Conservation (phyloP, 2,113 vertebrate genomes). For the Ancistrus triradiatus region DNA sequence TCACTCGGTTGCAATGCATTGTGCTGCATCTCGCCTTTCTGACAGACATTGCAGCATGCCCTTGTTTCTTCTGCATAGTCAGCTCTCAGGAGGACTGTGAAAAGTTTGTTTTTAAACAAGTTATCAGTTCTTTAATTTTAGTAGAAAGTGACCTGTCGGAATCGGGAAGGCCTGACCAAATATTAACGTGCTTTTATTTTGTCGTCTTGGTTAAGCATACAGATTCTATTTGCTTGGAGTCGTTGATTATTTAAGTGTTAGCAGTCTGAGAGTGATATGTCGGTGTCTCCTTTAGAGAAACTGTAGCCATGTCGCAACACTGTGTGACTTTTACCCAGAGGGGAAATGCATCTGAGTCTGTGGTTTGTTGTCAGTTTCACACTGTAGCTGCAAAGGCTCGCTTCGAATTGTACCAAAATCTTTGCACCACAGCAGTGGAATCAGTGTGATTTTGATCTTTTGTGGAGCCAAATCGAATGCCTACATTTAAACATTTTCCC, state of each 20-base stretch:
- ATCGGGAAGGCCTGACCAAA: too few species aligned
- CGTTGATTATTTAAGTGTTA: neutral
- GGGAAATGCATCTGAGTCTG: conserved; percentile 50
- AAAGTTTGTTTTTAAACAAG: too few species aligned
- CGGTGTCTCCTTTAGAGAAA: conserved; percentile 34
- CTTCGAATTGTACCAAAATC: conserved; percentile 50
- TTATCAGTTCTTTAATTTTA: too few species aligned
- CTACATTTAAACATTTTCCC: neutral
- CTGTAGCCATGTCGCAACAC: conserved; percentile 44
- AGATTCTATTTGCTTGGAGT: conserved; percentile 6
- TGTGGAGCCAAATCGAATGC: neutral
- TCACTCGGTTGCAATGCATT: too few species aligned
- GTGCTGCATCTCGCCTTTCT: too few species aligned
- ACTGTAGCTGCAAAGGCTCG: conserved; percentile 48
- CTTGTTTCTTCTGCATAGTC: too few species aligned
- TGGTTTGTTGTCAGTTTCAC: conserved; percentile 50
- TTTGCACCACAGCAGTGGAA: conserved; percentile 29
- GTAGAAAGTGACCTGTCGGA: too few species aligned
- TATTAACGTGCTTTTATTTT: too few species aligned
- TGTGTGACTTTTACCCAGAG: conserved; percentile 41
- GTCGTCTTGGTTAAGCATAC: too few species aligned
- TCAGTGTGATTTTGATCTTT: conserved; percentile 33
- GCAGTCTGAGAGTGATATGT: conserved; percentile 16
- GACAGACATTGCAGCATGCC: too few species aligned
- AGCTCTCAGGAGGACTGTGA: too few species aligned